Evolutionary conservation across 2,888 invertebrate genomes (phyloP), one percentile per base, ranked within the genome.

Genomic region (Imbricaverruca yamaguchii): DNA sequence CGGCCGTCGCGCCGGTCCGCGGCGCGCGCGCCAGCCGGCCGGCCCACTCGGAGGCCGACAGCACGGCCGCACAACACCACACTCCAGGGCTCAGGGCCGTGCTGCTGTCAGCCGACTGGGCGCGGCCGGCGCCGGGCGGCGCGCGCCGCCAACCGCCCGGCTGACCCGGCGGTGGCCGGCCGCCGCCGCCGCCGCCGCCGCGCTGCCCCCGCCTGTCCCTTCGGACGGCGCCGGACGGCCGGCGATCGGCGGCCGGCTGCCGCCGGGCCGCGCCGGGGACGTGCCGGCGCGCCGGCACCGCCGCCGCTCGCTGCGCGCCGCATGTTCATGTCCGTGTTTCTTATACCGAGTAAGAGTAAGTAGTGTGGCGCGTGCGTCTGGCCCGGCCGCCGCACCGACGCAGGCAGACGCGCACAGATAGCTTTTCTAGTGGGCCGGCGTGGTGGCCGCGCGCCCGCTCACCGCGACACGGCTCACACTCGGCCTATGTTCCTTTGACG

Each of bases 251-350:
- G 77, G 69, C 53, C 59, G 23, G 25, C 4, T 12, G 80, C 56
- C 69, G 81, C 77, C 57, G 81, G 57, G 67, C 79, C 80, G 80
- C 80, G 80, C 81, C 56, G 61, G 81, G 81, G 77, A 80, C 83
- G 53, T 65, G 78, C 80, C 81, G 81, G 77, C 82, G 82, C 80
- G 78, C 81, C 80, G 81, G 63, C 79, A 80, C 80, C 80, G 80
- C 82, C 69, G 80, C 80, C 80, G 80, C 65, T 80, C 82, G 81
- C 79, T 10, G n/a, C 81, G 81, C 82, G 83, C 81, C 81, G 83
- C 82, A 82, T 82, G 82, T 82, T 82, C 83, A 83, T 81, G 81
- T 81, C 81, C 82, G 74, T 74, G 74, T 74, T 74, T 74, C 69
- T 67, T 69, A 63, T 59, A 63, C 59, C 67, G 39, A 81, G 39